Evolutionary conservation across 1,140 invertebrate genomes (phyloP).

Genomic region (Reticulitermes speratus): DNA sequence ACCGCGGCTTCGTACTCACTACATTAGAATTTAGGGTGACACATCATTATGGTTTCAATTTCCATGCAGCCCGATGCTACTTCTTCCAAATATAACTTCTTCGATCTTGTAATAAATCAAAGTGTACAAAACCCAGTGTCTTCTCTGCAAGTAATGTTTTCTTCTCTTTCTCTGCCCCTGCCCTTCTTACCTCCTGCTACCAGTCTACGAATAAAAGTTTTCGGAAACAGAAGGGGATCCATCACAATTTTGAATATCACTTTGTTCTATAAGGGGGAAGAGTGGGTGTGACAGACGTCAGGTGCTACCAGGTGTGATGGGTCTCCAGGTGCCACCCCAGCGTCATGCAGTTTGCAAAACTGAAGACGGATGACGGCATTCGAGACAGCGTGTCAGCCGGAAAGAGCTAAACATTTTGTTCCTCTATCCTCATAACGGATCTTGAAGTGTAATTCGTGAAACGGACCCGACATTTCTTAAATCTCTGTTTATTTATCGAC

Average conservation of each 20-base stretch:
- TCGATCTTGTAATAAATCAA: not conserved
- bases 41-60: too few relatives aligned
- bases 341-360: not conserved
- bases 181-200: not conserved
- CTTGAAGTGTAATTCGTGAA: too few relatives aligned
- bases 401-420: not conserved
- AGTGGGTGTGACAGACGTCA: not conserved
- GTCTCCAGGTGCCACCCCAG: not conserved
- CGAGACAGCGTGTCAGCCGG: not conserved
- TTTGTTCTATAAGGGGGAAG: too few relatives aligned
- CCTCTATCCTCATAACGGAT: not conserved
- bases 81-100: not conserved
- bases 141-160: not conserved
- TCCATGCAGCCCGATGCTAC: too few relatives aligned
- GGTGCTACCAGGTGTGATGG: not conserved
- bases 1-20: too few relatives aligned
- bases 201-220: not conserved
- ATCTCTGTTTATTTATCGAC: too few relatives aligned
- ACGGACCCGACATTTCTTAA: too few relatives aligned
- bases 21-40: too few relatives aligned
- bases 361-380: not conserved
- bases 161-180: not conserved
- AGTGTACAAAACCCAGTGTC: not conserved
- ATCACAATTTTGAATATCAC: not conserved
- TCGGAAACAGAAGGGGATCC: not conserved